A percentile compares a stretch with the other conserved stretches of the same genome.
Conservation (phyloP, 2,888 invertebrate genomes). For the Drosophila niveifrons region DNA sequence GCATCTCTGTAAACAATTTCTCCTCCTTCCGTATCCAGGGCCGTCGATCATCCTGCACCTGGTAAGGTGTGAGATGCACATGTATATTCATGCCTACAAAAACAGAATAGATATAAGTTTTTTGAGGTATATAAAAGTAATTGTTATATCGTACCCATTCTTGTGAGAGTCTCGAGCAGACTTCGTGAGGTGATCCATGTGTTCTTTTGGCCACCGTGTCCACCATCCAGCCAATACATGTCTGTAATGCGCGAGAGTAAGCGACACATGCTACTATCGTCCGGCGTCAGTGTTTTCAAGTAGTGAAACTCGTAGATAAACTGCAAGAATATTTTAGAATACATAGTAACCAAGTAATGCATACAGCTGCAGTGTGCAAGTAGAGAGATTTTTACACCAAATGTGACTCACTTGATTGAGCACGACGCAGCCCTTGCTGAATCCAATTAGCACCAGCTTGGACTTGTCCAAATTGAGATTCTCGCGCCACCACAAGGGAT, state of each 20-base stretch:
- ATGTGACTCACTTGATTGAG: constrained; percentile 89
- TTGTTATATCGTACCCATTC: constrained; percentile 87
- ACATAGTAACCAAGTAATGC: not conserved
- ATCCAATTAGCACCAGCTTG: constrained; percentile 90
- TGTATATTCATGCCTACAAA: constrained; percentile 89
- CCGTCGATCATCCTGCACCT: constrained; percentile 91
- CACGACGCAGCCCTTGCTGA: constrained; percentile 97
- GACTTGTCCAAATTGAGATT: constrained; percentile 87
- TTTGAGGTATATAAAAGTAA: not conserved
- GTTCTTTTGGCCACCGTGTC: constrained; percentile 94
- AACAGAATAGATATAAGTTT: not conserved
- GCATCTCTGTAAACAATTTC: constrained; percentile 89
- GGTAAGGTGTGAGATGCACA: constrained; percentile 96
- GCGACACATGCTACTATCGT: constrained; percentile 88
- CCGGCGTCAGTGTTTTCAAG: constrained; percentile 89
- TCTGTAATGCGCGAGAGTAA: constrained; percentile 89
- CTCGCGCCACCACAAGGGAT: constrained; percentile 88
- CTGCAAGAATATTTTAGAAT: constrained; percentile 83
- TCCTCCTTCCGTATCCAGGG: constrained; percentile 95
- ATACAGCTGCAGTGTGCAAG: not conserved
- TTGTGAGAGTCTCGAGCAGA: constrained; percentile 90
- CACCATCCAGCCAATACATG: constrained; percentile 97
- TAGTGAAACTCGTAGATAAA: constrained; percentile 94
- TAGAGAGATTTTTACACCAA: constrained; percentile 83
- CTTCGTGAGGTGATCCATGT: constrained; percentile 94